These are phyloP conservation scores for Camptogramma bilineatum DNA, from an alignment of 2,888 invertebrate genomes.

Conservation along the genomic window DNA sequence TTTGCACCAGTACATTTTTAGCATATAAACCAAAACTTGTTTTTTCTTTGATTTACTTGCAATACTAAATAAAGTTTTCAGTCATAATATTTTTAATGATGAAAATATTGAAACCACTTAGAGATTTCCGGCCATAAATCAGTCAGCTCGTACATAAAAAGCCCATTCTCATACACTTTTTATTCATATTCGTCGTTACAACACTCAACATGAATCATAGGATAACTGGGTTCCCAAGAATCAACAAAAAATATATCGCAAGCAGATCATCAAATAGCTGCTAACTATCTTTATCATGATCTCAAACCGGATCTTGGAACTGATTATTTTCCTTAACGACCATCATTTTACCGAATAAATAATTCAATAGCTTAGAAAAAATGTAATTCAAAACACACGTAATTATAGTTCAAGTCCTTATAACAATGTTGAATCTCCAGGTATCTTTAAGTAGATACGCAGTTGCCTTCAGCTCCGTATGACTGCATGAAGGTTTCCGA, in stretches of 20 bases:
- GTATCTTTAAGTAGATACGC: slow-evolving; percentile 45
- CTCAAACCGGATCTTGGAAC: slow-evolving; percentile 56
- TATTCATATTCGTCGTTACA: slow-evolving; percentile 22
- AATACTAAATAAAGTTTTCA: background rate
- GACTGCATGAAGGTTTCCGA: background rate
- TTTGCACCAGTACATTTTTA: background rate
- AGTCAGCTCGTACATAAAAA: slow-evolving; percentile 25
- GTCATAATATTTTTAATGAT: slow-evolving; percentile 4
- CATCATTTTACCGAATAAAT: slow-evolving; percentile 59
- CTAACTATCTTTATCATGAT: slow-evolving; percentile 56
- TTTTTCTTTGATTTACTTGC: background rate
- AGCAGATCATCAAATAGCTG: slow-evolving; percentile 44
- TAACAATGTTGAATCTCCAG: slow-evolving; percentile 19
- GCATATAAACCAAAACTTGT: background rate
- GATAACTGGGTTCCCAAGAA: slow-evolving; percentile 41
- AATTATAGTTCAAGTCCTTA: slow-evolving; percentile 58
- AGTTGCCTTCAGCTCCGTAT: slow-evolving; percentile 10
- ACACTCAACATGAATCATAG: slow-evolving; percentile 34
- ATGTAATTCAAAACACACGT: slow-evolving; percentile 60
- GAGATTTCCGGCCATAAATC: slow-evolving; percentile 29
- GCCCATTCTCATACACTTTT: slow-evolving; percentile 23
- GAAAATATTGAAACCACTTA: slow-evolving; percentile 13
- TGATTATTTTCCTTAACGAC: slow-evolving; percentile 58
- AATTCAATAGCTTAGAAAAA: slow-evolving; percentile 61
- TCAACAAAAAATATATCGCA: slow-evolving; percentile 42